These are phyloP conservation scores for Caenorhabditis latens DNA, from an alignment of 1,140 invertebrate genomes.

Conservation along the genomic window DNA sequence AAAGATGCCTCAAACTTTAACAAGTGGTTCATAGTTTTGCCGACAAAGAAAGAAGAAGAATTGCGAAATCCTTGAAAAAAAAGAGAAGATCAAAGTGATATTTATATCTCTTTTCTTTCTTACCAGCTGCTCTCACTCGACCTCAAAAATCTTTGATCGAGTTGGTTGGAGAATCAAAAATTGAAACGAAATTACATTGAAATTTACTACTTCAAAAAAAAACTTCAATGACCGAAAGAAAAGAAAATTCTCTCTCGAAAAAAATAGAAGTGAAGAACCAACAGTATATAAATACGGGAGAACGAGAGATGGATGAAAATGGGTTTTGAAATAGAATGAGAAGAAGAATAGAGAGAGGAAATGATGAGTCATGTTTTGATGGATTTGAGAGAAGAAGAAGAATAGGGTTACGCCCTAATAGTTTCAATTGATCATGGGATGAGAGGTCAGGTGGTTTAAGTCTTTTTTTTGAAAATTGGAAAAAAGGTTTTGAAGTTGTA, in stretches of 20 bases:
- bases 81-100: neutral
- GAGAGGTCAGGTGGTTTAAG: neutral
- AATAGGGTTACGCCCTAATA: slow-evolving; percentile 12
- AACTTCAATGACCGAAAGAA: too few species aligned
- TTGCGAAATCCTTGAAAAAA: neutral
- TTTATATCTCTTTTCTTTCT: too few species aligned
- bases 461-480: neutral
- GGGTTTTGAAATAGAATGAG: neutral
- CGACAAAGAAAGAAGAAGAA: neutral
- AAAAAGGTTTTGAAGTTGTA: neutral
- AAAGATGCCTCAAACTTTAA: too few species aligned
- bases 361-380: slow-evolving; percentile 18
- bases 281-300: neutral
- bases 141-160: too few species aligned
- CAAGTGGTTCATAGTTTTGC: too few species aligned
- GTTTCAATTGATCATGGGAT: neutral
- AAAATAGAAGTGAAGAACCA: neutral
- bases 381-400: slow-evolving; percentile 6
- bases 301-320: neutral
- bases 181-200: too few species aligned
- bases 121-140: too few species aligned
- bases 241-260: neutral
- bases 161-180: too few species aligned
- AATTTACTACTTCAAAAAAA: too few species aligned
- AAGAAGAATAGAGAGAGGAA: neutral